A percentile compares a stretch with the other conserved stretches of the same genome.
phyloP scores from a whole-genome alignment of 2,113 vertebrate species.

The Phyllopteryx taeniolatus region DNA sequence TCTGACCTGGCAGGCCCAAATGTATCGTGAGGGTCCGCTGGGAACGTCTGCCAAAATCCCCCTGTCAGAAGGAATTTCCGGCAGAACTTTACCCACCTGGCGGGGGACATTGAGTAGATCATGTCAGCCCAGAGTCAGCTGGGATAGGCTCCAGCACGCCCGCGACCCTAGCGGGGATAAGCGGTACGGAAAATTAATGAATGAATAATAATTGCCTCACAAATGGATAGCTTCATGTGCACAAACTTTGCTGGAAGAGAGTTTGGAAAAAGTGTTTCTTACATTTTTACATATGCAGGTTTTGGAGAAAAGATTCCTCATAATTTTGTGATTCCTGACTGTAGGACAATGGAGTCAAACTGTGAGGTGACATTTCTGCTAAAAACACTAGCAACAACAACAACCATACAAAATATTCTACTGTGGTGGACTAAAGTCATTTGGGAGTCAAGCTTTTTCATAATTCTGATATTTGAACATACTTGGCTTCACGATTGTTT shows the following conservation, averaged over 20 bases:
- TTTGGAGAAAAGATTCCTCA: neutral
- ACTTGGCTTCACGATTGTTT: constrained; percentile 23
- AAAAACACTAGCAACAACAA: neutral
- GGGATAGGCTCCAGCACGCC: too few species aligned
- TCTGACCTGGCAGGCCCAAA: too few species aligned
- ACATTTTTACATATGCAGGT: neutral
- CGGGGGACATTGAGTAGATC: too few species aligned
- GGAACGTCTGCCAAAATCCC: too few species aligned
- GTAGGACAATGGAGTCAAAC: constrained; percentile 29
- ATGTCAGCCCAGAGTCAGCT: too few species aligned
- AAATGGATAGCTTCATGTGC: constrained; percentile 3
- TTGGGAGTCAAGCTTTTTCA: constrained; percentile 4
- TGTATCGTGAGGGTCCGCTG: too few species aligned
- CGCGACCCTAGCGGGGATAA: too few species aligned
- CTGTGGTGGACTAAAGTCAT: constrained; percentile 1
- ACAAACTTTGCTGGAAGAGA: neutral
- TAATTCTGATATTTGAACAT: constrained; percentile 25
- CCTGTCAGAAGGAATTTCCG: too few species aligned
- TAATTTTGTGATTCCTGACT: constrained; percentile 15
- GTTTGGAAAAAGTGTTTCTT: neutral
- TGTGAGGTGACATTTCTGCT: constrained; percentile 23
- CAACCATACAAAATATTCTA: neutral
- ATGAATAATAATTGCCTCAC: too few species aligned
- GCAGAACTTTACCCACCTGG: too few species aligned
- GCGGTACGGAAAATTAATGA: too few species aligned